Conservation (phyloP, 2,113 vertebrate genomes). For the Cinclus mexicanus region DNA sequence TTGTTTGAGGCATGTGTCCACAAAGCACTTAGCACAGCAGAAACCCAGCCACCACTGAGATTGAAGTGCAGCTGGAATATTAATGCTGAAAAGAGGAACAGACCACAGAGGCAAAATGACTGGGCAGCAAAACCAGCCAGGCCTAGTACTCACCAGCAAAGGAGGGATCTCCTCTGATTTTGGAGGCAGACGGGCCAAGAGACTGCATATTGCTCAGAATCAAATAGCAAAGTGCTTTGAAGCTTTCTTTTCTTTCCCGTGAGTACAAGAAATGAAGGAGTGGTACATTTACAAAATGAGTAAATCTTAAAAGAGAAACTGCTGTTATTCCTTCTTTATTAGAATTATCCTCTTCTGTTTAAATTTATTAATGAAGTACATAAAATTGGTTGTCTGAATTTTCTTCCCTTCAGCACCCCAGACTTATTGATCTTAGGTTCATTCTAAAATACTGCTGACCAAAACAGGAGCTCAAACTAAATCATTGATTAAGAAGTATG, state of each 20-base stretch:
- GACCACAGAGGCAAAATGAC: neutral
- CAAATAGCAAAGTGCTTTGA: neutral
- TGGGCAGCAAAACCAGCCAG: neutral
- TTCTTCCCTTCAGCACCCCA: neutral
- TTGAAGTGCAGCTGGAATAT: neutral
- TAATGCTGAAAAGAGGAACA: neutral
- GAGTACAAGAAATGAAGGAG: neutral
- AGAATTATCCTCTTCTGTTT: neutral
- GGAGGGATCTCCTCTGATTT: neutral
- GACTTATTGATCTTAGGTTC: neutral
- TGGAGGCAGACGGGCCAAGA: neutral
- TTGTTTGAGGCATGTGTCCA: neutral
- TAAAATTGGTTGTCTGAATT: neutral
- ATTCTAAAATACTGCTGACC: neutral
- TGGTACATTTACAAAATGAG: neutral
- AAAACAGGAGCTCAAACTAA: conserved; percentile 1
- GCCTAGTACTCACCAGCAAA: neutral
- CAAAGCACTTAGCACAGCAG: neutral
- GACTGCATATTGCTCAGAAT: neutral
- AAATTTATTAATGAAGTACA: neutral
- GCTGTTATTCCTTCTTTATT: neutral
- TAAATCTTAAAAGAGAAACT: neutral
- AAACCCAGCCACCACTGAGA: neutral
- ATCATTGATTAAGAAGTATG: neutral
- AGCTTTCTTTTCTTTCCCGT: neutral